A percentile compares a stretch with the other conserved stretches of the same genome.
Evolutionary conservation across 1,140 invertebrate species (phyloP).

Genomic region (Hylaeus volcanicus): DNA sequence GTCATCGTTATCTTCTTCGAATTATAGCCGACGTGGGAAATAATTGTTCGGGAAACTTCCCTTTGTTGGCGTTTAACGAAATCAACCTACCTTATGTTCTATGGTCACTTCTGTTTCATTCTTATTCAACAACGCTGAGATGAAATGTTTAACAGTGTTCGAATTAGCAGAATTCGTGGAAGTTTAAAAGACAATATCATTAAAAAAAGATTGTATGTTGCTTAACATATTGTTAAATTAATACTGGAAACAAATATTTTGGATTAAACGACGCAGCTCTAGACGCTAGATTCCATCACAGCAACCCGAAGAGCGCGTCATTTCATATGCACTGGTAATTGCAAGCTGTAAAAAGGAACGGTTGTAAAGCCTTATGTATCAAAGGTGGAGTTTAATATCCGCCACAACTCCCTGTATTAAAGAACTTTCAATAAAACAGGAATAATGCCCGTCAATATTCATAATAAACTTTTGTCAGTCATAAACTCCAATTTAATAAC

Average conservation of each 20-base stretch:
- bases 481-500: not conserved
- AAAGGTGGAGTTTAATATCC: constrained; percentile 12
- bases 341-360: constrained; percentile 13
- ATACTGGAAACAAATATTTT: not conserved
- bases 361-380: constrained; percentile 15
- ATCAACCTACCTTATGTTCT: too few relatives aligned
- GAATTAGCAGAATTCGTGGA: too few relatives aligned
- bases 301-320: not conserved
- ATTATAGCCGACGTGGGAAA: too few relatives aligned
- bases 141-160: too few relatives aligned
- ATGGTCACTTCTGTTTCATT: too few relatives aligned
- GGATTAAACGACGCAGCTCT: not conserved
- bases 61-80: too few relatives aligned
- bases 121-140: too few relatives aligned
- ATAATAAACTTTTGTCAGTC: not conserved
- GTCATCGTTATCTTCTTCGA: too few relatives aligned
- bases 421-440: not conserved
- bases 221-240: not conserved
- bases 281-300: not conserved
- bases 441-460: not conserved
- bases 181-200: not conserved
- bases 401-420: not conserved
- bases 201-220: too few relatives aligned
- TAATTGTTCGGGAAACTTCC: too few relatives aligned
- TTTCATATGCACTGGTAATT: constrained; percentile 26